phyloP scores from a whole-genome alignment of 2,888 invertebrate species.

The Ophonus ardosiacus region DNA sequence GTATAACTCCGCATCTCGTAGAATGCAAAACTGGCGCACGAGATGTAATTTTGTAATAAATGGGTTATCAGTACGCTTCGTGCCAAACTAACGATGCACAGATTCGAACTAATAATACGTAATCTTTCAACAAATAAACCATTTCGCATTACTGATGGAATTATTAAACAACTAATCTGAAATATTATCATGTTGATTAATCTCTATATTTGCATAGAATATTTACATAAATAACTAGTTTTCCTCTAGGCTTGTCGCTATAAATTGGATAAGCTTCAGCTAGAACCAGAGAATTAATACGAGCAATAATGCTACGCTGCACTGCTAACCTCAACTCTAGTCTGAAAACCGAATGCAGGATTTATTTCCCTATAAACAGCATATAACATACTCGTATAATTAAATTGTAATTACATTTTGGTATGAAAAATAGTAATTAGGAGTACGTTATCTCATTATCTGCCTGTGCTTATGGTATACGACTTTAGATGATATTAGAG shows the following conservation, averaged over 20 bases:
- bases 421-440: no score
- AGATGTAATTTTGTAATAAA: conserved; percentile 46
- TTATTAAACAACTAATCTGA: conserved; percentile 10
- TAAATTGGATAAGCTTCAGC: conserved; percentile 8
- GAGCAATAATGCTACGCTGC: background rate
- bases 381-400: no score
- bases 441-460: no score
- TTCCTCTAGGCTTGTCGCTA: conserved; percentile 5
- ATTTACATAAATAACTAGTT: conserved; percentile 38
- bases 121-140: conserved; percentile 43
- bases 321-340: background rate
- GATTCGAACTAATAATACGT: conserved; percentile 30
- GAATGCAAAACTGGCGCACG: conserved; percentile 30
- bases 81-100: conserved; percentile 19
- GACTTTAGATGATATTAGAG: no score
- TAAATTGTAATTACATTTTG: no score
- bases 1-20: background rate
- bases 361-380: no score
- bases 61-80: conserved; percentile 29
- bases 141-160: conserved; percentile 18
- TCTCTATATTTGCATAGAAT: conserved; percentile 11
- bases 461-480: no score
- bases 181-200: conserved; percentile 34
- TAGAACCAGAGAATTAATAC: background rate
- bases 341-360: background rate